Conservation (phyloP, 2,113 vertebrate genomes). For the Gallinago jamesoni region DNA sequence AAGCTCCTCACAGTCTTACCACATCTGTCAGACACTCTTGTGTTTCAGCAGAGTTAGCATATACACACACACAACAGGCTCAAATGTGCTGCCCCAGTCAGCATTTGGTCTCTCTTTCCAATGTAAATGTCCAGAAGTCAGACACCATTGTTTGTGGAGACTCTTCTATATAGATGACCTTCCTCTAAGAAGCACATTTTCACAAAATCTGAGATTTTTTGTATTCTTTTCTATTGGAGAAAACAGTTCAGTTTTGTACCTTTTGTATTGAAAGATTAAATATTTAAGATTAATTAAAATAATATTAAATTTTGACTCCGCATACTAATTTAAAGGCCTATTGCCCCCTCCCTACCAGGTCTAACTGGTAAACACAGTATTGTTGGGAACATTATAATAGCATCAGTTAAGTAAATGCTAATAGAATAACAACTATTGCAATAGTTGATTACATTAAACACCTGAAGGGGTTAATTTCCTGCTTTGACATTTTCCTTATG, state of each 20-base stretch:
- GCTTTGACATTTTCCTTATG: not conserved
- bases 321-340: not conserved
- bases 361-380: not conserved
- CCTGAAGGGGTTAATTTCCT: slow-evolving; percentile 38
- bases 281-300: not conserved
- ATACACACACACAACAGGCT: not conserved
- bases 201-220: not conserved
- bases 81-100: not conserved
- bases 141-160: not conserved
- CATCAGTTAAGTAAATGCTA: not conserved
- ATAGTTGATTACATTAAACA: not conserved
- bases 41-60: not conserved
- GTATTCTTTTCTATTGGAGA: not conserved
- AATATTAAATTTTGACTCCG: not conserved
- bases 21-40: not conserved
- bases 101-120: not conserved
- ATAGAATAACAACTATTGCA: not conserved
- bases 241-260: not conserved
- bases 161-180: not conserved
- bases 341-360: not conserved
- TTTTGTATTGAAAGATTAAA: not conserved
- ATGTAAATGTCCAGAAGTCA: not conserved
- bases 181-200: not conserved
- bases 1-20: not conserved
- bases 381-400: not conserved